phyloP scores from a whole-genome alignment of 2,797 vertebrate species.

The Petrocephalus schoutedeni region DNA sequence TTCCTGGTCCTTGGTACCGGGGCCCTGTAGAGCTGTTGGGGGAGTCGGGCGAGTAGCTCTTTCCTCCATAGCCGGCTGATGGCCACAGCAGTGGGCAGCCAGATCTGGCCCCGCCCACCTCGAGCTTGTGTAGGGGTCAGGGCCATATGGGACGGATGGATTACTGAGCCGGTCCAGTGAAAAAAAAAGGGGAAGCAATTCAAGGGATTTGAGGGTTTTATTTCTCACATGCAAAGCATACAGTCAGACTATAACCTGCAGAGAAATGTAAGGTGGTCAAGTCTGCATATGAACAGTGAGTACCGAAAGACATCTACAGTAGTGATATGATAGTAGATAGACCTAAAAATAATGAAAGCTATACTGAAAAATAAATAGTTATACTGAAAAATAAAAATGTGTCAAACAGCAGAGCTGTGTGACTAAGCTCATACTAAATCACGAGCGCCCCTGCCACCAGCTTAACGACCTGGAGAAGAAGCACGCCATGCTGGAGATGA shows the following conservation, averaged over 20 bases:
- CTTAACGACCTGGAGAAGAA: slow-evolving; percentile 95
- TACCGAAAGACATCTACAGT: background rate
- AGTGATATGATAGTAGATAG: background rate
- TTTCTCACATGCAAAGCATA: background rate
- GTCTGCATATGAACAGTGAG: background rate
- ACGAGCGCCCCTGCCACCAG: slow-evolving; percentile 47
- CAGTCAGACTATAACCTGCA: background rate
- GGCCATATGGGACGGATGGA: background rate
- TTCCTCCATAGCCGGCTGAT: background rate
- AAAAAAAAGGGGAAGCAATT: background rate
- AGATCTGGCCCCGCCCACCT: background rate
- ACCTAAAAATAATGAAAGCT: background rate
- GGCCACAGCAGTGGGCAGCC: background rate
- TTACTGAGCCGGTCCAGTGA: background rate
- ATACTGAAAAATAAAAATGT: background rate
- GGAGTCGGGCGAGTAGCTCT: background rate
- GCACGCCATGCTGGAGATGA: slow-evolving; percentile 96
- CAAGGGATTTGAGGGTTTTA: background rate
- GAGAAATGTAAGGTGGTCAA: background rate
- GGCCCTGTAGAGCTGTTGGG: background rate
- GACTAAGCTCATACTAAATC: background rate
- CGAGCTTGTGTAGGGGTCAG: background rate
- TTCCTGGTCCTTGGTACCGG: background rate
- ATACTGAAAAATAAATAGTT: too few relatives aligned
- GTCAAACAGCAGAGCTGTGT: background rate